These are phyloP conservation scores for Platycercus adscitus DNA, from an alignment of 2,113 vertebrate species.

Conservation along the genomic window DNA sequence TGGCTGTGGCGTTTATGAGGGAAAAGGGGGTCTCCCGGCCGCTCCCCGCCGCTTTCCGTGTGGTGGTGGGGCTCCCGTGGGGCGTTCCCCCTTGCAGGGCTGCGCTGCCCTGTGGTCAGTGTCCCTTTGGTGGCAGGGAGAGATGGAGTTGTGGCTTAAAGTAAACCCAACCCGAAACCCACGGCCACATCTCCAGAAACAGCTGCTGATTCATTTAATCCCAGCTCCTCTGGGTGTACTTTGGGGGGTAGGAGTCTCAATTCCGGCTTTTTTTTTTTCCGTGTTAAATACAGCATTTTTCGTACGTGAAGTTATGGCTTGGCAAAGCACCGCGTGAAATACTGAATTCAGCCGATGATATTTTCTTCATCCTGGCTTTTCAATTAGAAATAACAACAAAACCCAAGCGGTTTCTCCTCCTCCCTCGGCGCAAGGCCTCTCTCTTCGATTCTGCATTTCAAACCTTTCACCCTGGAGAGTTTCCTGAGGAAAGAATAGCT, in stretches of 20 bases:
- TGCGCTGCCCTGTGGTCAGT: not conserved
- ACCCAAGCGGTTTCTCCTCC: not conserved
- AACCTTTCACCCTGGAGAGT: not conserved
- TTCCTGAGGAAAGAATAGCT: not conserved
- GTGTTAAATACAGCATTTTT: not conserved
- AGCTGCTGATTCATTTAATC: slow-evolving; percentile 51
- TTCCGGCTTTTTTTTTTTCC: not conserved
- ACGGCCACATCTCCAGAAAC: not conserved
- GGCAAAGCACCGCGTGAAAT: not conserved
- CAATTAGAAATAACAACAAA: not conserved
- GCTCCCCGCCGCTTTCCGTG: not conserved
- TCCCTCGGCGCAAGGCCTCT: not conserved
- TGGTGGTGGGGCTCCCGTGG: not conserved
- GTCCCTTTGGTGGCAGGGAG: not conserved
- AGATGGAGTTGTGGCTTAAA: not conserved
- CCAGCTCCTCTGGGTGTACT: not conserved
- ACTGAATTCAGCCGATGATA: not conserved
- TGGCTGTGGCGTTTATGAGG: not conserved
- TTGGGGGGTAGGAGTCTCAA: not conserved
- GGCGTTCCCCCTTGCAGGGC: not conserved
- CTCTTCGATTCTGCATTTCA: not conserved
- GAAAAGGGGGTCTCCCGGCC: not conserved
- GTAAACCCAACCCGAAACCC: not conserved
- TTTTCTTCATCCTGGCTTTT: not conserved
- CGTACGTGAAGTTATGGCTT: not conserved